Evolutionary conservation across 2,888 invertebrate species (phyloP), one percentile per base, ranked within the genome.

Genomic region (Camponotus fellah): DNA sequence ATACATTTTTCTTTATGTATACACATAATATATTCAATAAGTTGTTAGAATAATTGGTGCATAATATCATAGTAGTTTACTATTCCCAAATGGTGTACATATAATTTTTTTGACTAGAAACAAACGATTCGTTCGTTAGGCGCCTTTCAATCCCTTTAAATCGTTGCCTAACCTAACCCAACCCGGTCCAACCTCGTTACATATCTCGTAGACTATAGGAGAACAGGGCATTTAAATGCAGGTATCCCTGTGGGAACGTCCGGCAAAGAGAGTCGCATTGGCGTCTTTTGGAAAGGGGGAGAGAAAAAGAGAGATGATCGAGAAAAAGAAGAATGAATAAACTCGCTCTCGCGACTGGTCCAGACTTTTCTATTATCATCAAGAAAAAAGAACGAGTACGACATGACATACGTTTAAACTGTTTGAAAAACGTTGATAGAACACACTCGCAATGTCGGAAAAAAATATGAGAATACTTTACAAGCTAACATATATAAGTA

Each of bases 211-310:
- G 86, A 21, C 75, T 83, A 83, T 85, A 85, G 87, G 84, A 87
- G 84, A 87, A 85, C 86, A 83, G 90, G 92, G 90, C 90, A 92
- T 92, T 92, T 92, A 91, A 92, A 92, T 92, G 83, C 82, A 83
- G 83, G 83, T 89, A 89, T 89, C 88, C 91, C 92, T 92, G 92
- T 92, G 92, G 92, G 92, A 92, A 92, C 92, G 90, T 92, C 90
- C 90, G 90, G 87, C 84, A 79, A 68, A 60, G 66, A 68, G 77
- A 84, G 82, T 87, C 85, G 72, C 82, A 89, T 85, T 85, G 77
- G 80, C 75, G 84, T 62, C 79, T 85, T 72, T 60, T 65, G 64
- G 56, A 64, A 83, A 79, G 58, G 43, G 58, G 49, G 34, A 53
- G 69, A 21, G 46, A 69, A 17, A 46, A 46, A 71, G 26, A 37